These are phyloP conservation scores for Carcharodon carcharias DNA, from an alignment of 2,797 vertebrate genomes.

Conservation along the genomic window DNA sequence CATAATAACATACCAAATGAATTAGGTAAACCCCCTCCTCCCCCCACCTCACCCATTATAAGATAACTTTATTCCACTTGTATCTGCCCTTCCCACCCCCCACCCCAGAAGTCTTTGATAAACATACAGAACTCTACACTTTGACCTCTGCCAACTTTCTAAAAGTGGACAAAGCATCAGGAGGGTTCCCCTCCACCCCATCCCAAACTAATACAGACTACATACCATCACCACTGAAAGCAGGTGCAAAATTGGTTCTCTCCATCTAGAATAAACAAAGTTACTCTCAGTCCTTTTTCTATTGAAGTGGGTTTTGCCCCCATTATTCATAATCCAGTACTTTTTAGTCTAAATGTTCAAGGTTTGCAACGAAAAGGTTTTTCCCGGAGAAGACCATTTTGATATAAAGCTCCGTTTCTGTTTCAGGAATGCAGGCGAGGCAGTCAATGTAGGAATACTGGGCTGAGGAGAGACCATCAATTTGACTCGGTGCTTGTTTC, in stretches of 20 bases:
- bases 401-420: neutral
- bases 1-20: constrained; percentile 33
- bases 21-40: neutral
- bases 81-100: neutral
- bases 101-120: neutral
- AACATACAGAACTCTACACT: neutral
- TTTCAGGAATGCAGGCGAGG: constrained; percentile 8
- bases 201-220: neutral
- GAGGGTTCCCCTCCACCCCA: neutral
- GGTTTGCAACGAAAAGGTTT: neutral
- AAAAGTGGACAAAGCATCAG: neutral
- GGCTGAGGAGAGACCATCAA: neutral
- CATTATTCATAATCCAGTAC: neutral
- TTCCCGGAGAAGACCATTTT: neutral
- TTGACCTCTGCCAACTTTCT: neutral
- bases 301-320: neutral
- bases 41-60: neutral
- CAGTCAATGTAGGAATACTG: constrained; percentile 25
- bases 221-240: constrained; percentile 21
- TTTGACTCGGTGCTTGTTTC: constrained; percentile 4
- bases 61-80: neutral
- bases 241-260: neutral
- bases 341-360: neutral
- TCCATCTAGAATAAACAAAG: constrained; percentile 2
- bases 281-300: neutral